Evolutionary conservation across 2,797 vertebrate genomes (phyloP), one percentile per base, ranked within the genome.

Genomic region (Poeciliopsis paucimaculata): DNA sequence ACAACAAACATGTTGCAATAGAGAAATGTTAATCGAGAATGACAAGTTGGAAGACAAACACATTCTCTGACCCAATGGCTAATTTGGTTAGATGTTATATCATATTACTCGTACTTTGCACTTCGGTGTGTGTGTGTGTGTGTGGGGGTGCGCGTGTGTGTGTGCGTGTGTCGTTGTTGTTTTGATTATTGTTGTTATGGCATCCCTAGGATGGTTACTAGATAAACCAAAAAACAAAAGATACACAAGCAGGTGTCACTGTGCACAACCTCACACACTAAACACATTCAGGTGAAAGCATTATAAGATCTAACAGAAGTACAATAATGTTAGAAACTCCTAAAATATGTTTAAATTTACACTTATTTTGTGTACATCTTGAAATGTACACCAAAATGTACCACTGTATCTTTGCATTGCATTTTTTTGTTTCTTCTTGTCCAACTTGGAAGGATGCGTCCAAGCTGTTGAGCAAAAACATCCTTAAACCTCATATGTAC

Each of bases 181-280:
- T 89, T 81, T 87, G 82, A 84, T 84, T 79, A 90, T 92, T 51
- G 39, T 73, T 83, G 90, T 91, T 86, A 80, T 90, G 88, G 86
- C 70, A 84, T 91, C 87, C 49, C 80, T 81, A 45, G 84, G 87
- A 81, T 90, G 77, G 88, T 90, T 87, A 87, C 86, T 82, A 88
- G 85, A 90, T 81, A 86, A 86, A 71, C 60, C 47, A 16, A 78
- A 82, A 51, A 85, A 79, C 75, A 91, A 88, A 90, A 90, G 84
- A 82, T 77, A 85, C 51, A 83, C 46, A 82, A 43, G 72, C 77
- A 74, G 68, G 78, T 82, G 36, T 79, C 36, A 47, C 36, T 26
- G 34, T 57, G 72, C n/a, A 77, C 62, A 77, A 28, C 18, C 34
- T 28, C n/a, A 20, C 46, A 26, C 76, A 60, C 20, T 15, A 11